phyloP scores from a whole-genome alignment of 2,888 invertebrate species.

The Peribatodes rhomboidaria region DNA sequence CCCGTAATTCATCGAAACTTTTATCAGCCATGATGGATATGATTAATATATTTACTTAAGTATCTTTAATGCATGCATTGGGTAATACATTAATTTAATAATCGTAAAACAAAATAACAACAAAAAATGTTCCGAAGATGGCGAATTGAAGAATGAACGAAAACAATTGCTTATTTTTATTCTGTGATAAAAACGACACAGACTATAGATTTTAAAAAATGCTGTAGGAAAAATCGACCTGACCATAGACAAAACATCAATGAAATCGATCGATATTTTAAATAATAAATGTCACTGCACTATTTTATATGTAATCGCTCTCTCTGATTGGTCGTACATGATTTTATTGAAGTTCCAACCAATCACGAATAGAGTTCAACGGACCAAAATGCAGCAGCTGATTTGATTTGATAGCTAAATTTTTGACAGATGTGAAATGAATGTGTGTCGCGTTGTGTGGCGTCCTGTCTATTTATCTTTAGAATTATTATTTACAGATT shows the following conservation, averaged over 20 bases:
- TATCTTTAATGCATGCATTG: background rate
- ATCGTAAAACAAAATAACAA: background rate
- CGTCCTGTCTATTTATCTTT: constrained; percentile 77
- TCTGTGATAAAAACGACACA: background rate
- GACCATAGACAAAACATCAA: background rate
- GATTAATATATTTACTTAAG: background rate
- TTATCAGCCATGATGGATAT: constrained; percentile 46
- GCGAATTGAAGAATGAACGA: background rate
- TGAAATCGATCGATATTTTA: constrained; percentile 4
- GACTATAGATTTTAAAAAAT: no score
- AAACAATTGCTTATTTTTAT: background rate
- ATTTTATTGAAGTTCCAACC: constrained; percentile 36
- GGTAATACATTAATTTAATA: background rate
- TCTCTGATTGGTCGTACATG: constrained; percentile 48
- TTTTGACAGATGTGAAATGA: constrained; percentile 53
- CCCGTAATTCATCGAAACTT: constrained; percentile 77
- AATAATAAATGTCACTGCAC: background rate
- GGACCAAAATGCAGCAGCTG: constrained; percentile 53
- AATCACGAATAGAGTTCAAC: constrained; percentile 56
- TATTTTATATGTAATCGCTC: background rate
- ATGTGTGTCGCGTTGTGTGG: constrained; percentile 68
- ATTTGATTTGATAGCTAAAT: constrained; percentile 11
- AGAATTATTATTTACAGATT: constrained; percentile 66
- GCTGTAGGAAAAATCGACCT: background rate
- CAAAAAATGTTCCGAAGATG: background rate